Conservation (phyloP, 2,797 vertebrate species). For the Paramormyrops hopkinsi region DNA sequence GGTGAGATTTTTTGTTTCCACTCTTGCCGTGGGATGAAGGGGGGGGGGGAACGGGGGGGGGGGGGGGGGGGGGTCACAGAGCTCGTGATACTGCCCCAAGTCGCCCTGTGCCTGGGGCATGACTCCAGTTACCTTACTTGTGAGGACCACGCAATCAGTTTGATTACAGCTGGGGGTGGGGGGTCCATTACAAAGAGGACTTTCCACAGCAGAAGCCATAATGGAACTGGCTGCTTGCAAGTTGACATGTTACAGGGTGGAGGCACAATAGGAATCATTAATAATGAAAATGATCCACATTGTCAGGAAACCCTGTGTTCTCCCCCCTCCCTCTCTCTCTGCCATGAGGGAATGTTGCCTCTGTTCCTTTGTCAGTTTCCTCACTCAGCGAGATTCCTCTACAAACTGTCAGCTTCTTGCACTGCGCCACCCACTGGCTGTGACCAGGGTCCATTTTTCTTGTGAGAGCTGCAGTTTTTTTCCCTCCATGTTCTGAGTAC, state of each 20-base stretch:
- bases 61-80: background rate
- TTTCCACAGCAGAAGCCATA: conserved; percentile 44
- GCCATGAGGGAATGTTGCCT: background rate
- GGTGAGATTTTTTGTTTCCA: too few relatives aligned
- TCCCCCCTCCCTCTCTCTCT: background rate
- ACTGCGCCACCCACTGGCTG: background rate
- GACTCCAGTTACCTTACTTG: conserved; percentile 17
- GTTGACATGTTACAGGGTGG: conserved; percentile 53
- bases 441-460: background rate
- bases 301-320: conserved; percentile 11
- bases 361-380: background rate
- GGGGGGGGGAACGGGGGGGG: too few relatives aligned
- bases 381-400: background rate
- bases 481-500: background rate
- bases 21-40: too few relatives aligned
- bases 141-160: background rate
- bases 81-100: conserved; percentile 8
- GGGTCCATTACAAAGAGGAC: background rate
- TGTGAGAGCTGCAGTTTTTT: background rate
- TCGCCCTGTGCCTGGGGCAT: background rate
- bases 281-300: conserved; percentile 54
- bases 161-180: conserved; percentile 11
- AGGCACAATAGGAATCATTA: conserved; percentile 56
- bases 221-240: conserved; percentile 54
- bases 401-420: background rate